Evolutionary conservation across 2,113 vertebrate species (phyloP), one percentile per base, ranked within the genome.

Genomic region (Dromiciops gliroides): DNA sequence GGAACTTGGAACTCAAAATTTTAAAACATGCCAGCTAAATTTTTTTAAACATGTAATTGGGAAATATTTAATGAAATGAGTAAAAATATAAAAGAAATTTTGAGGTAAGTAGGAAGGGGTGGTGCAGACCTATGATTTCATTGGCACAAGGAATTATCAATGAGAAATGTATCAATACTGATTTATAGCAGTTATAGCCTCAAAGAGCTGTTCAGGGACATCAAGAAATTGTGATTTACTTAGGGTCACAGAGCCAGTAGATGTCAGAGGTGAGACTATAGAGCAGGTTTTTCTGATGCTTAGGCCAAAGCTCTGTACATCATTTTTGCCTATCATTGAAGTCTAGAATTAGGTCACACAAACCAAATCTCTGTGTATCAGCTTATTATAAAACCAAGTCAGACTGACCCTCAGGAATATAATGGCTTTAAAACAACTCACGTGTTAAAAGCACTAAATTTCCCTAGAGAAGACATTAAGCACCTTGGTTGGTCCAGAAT

Each of bases 401-500:
- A n/a, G 14, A n/a, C 67, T 75, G 16, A 75, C 14, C 37, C 56
- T 37, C 31, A 67, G 37, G 37, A 37, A 75, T 4, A 22, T 75
- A 19, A 3, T n/a, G 14, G 4, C 37, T n/a, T 67, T n/a, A n/a
- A 75, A 75, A 7, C 5, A 19, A n/a, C 37, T n/a, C 37, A n/a
- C 8, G 11, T 14, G n/a, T n/a, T n/a, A 12, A 31, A 60, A 60
- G 56, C 9, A 12, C 28, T 48, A 75, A 24, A 0, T 92, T 88
- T 67, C 50, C n/a, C 48, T 94, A 96, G 49, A 96, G 31, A 91
- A 94, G 95, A 94, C 60, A 9, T 0, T 0, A 94, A 37, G 0
- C 26, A 96, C 47, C 95, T 94, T 98, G 96, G 96, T 96, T 94
- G 48, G 83, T 94, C 93, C 89, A 97, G 96, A 88, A 93, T 92